These are phyloP conservation scores for Hoplias malabaricus DNA, from an alignment of 2,113 vertebrate genomes.

Conservation along the genomic window DNA sequence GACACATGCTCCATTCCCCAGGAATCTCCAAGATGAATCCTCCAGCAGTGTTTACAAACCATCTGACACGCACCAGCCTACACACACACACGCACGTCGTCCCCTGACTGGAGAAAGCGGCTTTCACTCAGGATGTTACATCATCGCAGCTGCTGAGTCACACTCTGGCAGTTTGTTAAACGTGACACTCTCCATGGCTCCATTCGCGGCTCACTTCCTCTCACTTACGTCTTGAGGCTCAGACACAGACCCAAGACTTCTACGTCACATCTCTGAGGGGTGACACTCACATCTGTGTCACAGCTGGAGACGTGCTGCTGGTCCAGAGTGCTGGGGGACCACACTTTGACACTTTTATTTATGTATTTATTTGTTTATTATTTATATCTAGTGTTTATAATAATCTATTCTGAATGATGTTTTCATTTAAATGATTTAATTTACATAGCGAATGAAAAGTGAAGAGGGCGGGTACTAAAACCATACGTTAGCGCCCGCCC, in stretches of 20 bases:
- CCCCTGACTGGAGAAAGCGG: not conserved
- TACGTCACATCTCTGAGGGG: not conserved
- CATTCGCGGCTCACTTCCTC: not conserved
- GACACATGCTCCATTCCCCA: not conserved
- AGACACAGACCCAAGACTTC: not conserved
- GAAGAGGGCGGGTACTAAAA: too few species aligned
- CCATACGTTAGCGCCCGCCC: too few species aligned
- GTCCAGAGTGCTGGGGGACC: not conserved
- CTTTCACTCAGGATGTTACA: conserved; percentile 10
- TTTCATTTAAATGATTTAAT: too few species aligned
- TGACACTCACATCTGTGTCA: not conserved
- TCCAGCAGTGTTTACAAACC: not conserved
- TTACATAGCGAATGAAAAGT: too few species aligned
- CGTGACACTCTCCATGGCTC: not conserved
- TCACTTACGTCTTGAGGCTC: not conserved
- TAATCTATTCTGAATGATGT: too few species aligned
- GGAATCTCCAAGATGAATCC: not conserved
- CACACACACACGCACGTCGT: conserved; percentile 21
- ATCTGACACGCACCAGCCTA: not conserved
- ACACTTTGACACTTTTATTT: too few species aligned
- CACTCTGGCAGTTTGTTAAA: not conserved
- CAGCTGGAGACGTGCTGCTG: not conserved
- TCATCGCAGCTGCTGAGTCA: not conserved
- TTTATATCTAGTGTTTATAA: too few species aligned
- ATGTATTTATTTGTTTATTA: too few species aligned